Evolutionary conservation across 2,888 invertebrate genomes (phyloP), one percentile per base, ranked within the genome.

Genomic region (Macropis europaea): DNA sequence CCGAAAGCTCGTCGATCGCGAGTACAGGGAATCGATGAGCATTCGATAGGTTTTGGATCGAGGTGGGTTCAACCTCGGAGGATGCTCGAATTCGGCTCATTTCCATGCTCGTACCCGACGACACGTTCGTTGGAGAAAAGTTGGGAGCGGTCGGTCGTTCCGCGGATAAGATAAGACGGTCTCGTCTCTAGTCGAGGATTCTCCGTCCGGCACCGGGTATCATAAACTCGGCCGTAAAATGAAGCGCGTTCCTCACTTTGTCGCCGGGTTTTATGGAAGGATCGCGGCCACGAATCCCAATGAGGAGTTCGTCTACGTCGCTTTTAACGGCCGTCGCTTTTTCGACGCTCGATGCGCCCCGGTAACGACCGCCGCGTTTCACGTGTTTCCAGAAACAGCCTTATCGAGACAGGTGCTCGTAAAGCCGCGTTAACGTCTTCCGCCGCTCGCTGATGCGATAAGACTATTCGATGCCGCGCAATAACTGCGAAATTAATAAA

Each of bases 221-320:
- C 53, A 82, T 82, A 82, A 82, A 82, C 47, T 66, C 64, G 76
- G 61, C 59, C 71, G 70, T 82, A 82, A 82, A 82, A 75, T 63
- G 67, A 81, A 64, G 52, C 70, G 73, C 81, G 79, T 77, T 76
- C 73, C 66, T 81, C 82, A 82, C 72, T 82, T 82, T 82, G 82
- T 79, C 82, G 67, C 64, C 73, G 57, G 69, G 32, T 74, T 82
- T 82, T 81, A 81, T 81, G 79, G 77, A 70, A 76, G 71, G 50
- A 64, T 42, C 63, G 9, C 32, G 34, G n/a, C 30, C 28, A 19
- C 48, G 22, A 45, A 50, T 38, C 53, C 57, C 66, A 67, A 70
- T 70, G 61, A 70, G 70, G 57, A 32, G 34, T 77, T 72, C 48
- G 66, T 77, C 78, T 69, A 72, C 50, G 73, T 40, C 54, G 56